Conservation (phyloP, 1,140 invertebrate genomes). For the Pectinophora gossypiella region DNA sequence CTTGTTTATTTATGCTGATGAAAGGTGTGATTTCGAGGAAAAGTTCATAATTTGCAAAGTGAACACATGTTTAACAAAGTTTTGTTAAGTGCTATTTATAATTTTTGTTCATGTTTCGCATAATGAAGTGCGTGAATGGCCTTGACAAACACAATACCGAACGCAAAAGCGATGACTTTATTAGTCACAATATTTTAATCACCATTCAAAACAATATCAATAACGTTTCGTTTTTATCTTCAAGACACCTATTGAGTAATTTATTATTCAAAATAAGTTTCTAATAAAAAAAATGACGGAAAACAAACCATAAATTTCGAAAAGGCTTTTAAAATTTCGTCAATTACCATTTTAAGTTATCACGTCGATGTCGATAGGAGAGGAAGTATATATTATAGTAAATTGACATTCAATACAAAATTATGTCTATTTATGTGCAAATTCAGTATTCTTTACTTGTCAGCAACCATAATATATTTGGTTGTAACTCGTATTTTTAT, state of each 20-base stretch:
- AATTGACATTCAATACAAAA: slow-evolving; percentile 30
- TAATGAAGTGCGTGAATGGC: not conserved
- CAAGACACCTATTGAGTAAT: not conserved
- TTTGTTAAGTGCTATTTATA: too few relatives aligned
- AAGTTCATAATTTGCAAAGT: too few relatives aligned
- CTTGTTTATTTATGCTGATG: not conserved
- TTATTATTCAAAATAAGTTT: not conserved
- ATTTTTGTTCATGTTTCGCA: too few relatives aligned
- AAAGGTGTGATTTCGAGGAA: slow-evolving; percentile 4
- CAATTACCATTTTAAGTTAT: slow-evolving; percentile 8
- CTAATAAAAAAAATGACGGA: not conserved
- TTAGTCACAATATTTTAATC: slow-evolving; percentile 1
- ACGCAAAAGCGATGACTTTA: not conserved
- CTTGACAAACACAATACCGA: not conserved
- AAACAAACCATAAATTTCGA: slow-evolving; percentile 18
- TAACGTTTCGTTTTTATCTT: not conserved
- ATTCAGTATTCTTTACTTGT: slow-evolving; percentile 19
- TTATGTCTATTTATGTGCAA: slow-evolving; percentile 33
- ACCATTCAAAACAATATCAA: not conserved
- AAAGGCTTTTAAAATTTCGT: slow-evolving; percentile 21
- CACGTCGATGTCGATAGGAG: not conserved
- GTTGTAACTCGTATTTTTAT: slow-evolving; percentile 8
- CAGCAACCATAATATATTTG: slow-evolving; percentile 16
- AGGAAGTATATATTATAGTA: slow-evolving; percentile 17
- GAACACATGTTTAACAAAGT: too few relatives aligned